phyloP scores from a whole-genome alignment of 2,797 vertebrate species.

The Capromys pilorides region DNA sequence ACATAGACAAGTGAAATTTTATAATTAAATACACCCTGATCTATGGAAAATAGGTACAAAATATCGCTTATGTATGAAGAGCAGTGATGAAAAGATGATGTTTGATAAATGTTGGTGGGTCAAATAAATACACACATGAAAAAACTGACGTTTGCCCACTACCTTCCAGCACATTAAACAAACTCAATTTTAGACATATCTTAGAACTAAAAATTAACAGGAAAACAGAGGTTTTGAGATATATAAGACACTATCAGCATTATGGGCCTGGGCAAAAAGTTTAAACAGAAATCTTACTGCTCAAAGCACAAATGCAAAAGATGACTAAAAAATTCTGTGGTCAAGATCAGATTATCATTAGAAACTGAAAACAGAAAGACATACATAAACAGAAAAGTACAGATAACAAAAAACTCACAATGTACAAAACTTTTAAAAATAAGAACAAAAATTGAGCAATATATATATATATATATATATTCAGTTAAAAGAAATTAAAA shows the following conservation, averaged over 20 bases:
- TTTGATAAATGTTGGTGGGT: neutral
- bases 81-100: neutral
- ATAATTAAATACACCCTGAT: neutral
- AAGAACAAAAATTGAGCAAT: neutral
- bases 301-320: constrained; percentile 21
- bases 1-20: neutral
- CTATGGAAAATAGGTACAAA: neutral
- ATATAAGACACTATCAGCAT: neutral
- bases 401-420: neutral
- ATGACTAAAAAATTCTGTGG: neutral
- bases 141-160: neutral
- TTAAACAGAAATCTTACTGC: neutral
- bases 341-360: neutral
- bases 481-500: constrained; percentile 20
- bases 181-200: constrained; percentile 3
- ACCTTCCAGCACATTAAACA: neutral
- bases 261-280: constrained; percentile 3
- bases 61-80: neutral
- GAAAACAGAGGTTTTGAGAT: neutral
- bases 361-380: neutral
- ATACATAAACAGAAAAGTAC: neutral
- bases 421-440: neutral
- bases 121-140: neutral
- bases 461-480: neutral
- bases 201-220: neutral